A percentile compares a stretch with the other conserved stretches of the same genome.
phyloP scores from a whole-genome alignment of 2,888 invertebrate species.

The Polietes domitor region DNA sequence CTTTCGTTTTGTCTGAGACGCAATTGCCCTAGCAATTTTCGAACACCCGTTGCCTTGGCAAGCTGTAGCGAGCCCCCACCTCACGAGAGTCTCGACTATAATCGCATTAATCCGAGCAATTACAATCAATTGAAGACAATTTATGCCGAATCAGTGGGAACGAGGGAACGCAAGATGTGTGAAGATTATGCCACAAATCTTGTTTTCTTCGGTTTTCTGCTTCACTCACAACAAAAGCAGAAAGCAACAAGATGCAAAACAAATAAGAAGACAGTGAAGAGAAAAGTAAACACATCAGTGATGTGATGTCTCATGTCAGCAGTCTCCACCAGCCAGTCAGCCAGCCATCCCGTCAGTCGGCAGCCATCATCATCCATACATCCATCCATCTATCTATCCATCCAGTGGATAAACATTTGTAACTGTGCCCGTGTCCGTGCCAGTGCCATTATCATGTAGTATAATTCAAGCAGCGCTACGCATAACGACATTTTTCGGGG shows the following conservation, averaged over 20 bases:
- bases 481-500: conserved; percentile 29
- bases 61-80: not conserved
- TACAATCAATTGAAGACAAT: conserved; percentile 78
- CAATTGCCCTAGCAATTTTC: not conserved
- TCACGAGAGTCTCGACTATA: conserved; percentile 49
- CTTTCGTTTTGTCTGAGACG: not conserved
- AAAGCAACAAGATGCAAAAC: not conserved
- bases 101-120: conserved; percentile 70
- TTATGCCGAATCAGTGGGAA: conserved; percentile 63
- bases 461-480: not conserved
- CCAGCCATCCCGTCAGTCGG: not conserved
- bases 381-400: not conserved
- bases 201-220: not conserved
- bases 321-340: not conserved
- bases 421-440: not conserved
- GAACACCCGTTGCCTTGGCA: too few relatives aligned
- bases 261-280: not conserved
- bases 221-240: not conserved
- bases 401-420: not conserved
- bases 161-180: not conserved
- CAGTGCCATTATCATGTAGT: conserved; percentile 10
- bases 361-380: not conserved
- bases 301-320: not conserved
- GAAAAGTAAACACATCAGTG: not conserved
- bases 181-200: conserved; percentile 39